Evolutionary conservation across 2,113 vertebrate species (phyloP).

Genomic region (Gymnocephalus cernua): DNA sequence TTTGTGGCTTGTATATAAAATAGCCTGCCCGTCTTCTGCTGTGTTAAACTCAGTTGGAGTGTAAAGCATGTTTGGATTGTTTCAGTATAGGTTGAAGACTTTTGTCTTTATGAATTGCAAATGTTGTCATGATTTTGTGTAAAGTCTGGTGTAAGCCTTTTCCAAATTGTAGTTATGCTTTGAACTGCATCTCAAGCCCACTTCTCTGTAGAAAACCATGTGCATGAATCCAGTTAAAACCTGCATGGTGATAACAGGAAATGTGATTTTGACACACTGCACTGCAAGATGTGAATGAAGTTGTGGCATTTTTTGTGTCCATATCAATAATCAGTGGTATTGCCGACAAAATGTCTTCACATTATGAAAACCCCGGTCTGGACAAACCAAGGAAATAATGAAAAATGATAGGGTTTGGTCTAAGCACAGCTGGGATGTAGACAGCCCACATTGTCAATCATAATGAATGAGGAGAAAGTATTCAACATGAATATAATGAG

Average conservation of each 20-base stretch:
- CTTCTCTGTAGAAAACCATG: not conserved
- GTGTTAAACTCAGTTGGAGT: not conserved
- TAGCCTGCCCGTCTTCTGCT: not conserved
- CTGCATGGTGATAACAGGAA: slow-evolving; percentile 55
- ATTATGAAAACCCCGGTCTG: not conserved
- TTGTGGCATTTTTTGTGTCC: slow-evolving; percentile 6
- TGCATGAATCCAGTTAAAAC: slow-evolving; percentile 34
- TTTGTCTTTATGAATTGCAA: not conserved
- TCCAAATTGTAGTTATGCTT: not conserved
- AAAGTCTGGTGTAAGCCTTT: not conserved
- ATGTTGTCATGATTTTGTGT: slow-evolving; percentile 13
- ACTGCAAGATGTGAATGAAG: slow-evolving; percentile 42
- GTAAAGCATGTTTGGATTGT: slow-evolving; percentile 18
- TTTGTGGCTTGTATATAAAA: not conserved
- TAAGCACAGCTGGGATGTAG: not conserved
- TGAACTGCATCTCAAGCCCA: not conserved
- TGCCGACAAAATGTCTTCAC: not conserved
- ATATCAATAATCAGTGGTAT: not conserved
- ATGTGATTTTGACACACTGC: slow-evolving; percentile 61
- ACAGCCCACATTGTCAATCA: not conserved
- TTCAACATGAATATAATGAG: not conserved
- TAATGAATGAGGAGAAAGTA: not conserved
- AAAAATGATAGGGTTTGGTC: not conserved
- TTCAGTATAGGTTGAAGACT: not conserved
- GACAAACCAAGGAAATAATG: not conserved